Conservation (phyloP, 1,140 invertebrate genomes). For the Drosophila busckii region DNA sequence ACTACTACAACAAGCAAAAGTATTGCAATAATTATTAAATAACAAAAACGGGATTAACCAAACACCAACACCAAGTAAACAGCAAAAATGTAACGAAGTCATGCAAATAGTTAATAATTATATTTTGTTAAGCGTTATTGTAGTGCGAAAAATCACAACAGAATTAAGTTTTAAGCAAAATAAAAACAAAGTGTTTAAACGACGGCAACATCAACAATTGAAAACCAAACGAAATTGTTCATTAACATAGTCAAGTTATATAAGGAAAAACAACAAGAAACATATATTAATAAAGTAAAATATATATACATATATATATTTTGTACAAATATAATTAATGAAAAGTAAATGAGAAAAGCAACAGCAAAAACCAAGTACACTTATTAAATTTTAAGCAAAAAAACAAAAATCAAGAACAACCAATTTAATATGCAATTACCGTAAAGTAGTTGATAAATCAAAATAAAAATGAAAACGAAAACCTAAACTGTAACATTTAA, state of each 20-base stretch:
- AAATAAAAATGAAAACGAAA: slow-evolving; percentile 54
- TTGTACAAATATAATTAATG: slow-evolving; percentile 72
- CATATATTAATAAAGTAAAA: slow-evolving; percentile 33
- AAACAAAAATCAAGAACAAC: slow-evolving; percentile 48
- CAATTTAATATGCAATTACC: slow-evolving; percentile 76
- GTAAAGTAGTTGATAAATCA: slow-evolving; percentile 77
- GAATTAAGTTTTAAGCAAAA: slow-evolving; percentile 62
- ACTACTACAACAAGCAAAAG: slow-evolving; percentile 37
- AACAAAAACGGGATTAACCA: neutral
- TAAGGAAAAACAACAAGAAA: slow-evolving; percentile 15
- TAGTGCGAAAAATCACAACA: slow-evolving; percentile 52
- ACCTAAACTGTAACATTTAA: slow-evolving; percentile 62
- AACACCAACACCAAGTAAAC: slow-evolving; percentile 31
- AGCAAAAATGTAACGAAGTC: slow-evolving; percentile 38
- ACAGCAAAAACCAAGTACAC: slow-evolving; percentile 73
- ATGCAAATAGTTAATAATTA: slow-evolving; percentile 66
- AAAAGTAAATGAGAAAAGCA: slow-evolving; percentile 21
- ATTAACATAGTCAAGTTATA: slow-evolving; percentile 57
- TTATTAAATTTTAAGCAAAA: slow-evolving; percentile 72
- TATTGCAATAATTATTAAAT: slow-evolving; percentile 43
- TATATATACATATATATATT: slow-evolving; percentile 64
- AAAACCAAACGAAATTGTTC: slow-evolving; percentile 44
- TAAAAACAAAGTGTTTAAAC: neutral
- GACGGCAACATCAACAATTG: slow-evolving; percentile 21
- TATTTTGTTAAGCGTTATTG: slow-evolving; percentile 75